Conservation (phyloP, 2,113 vertebrate genomes). For the Pseudopipra pipra region DNA sequence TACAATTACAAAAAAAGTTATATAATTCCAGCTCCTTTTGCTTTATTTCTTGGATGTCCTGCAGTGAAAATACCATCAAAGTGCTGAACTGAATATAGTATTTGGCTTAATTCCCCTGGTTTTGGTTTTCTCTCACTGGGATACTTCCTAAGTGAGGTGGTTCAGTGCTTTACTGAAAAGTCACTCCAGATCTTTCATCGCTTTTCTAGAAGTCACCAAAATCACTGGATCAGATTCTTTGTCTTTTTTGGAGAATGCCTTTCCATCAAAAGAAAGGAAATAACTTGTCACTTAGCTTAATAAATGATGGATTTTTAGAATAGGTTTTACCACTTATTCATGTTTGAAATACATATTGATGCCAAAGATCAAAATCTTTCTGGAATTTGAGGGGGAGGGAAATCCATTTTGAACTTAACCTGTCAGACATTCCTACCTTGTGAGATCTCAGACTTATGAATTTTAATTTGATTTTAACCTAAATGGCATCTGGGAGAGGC, state of each 20-base stretch:
- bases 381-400: not conserved
- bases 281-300: not conserved
- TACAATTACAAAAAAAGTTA: too few species aligned
- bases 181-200: not conserved
- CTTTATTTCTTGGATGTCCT: not conserved
- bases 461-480: not conserved
- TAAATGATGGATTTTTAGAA: not conserved
- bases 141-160: not conserved
- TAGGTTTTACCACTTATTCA: not conserved
- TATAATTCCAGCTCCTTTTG: not conserved
- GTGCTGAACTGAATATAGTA: not conserved
- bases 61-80: not conserved
- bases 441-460: not conserved
- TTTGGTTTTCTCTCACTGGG: not conserved
- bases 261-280: not conserved
- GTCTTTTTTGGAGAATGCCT: not conserved
- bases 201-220: not conserved
- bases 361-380: conserved; percentile 9
- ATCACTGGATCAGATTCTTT: not conserved
- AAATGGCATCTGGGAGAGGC: too few species aligned
- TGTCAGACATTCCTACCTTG: not conserved
- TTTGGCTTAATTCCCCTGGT: not conserved
- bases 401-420: not conserved
- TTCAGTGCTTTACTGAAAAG: not conserved
- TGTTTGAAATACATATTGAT: not conserved